These are phyloP conservation scores for Epinotia brunnichana DNA, from an alignment of 2,888 invertebrate genomes.

Conservation along the genomic window DNA sequence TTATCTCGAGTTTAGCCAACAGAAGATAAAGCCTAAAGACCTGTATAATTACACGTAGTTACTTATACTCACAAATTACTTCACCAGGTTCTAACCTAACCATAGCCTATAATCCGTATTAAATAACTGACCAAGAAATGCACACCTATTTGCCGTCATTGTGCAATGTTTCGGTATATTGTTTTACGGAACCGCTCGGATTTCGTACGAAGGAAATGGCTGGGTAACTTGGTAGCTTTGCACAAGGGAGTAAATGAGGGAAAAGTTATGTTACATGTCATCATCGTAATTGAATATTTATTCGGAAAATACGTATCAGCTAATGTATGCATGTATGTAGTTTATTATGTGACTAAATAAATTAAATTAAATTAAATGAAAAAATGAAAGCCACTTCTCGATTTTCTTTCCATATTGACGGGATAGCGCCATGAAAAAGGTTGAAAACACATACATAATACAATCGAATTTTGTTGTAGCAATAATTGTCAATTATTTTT, in stretches of 20 bases:
- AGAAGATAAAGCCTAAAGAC: background rate
- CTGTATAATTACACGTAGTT: background rate
- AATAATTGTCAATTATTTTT: no score
- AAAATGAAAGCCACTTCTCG: no score
- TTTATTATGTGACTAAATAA: no score
- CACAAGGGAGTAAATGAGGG: background rate
- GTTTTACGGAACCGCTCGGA: constrained; percentile 34
- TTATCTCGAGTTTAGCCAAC: background rate
- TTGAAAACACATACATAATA: no score
- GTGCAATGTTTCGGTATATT: constrained; percentile 34
- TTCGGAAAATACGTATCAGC: no score
- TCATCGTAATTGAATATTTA: no score
- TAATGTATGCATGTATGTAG: no score
- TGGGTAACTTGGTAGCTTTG: background rate
- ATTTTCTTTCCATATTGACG: no score
- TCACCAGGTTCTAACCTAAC: background rate
- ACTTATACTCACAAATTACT: background rate
- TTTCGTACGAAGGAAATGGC: constrained; percentile 31
- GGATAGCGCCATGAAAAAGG: no score
- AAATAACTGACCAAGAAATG: constrained; percentile 27
- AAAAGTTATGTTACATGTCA: background rate
- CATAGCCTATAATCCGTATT: constrained; percentile 26
- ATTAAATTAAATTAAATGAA: no score
- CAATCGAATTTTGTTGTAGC: no score
- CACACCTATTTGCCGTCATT: constrained; percentile 32